Base-by-base conservation (phyloP, 2,888 invertebrate species). In the Leucoma salicis region DNA sequence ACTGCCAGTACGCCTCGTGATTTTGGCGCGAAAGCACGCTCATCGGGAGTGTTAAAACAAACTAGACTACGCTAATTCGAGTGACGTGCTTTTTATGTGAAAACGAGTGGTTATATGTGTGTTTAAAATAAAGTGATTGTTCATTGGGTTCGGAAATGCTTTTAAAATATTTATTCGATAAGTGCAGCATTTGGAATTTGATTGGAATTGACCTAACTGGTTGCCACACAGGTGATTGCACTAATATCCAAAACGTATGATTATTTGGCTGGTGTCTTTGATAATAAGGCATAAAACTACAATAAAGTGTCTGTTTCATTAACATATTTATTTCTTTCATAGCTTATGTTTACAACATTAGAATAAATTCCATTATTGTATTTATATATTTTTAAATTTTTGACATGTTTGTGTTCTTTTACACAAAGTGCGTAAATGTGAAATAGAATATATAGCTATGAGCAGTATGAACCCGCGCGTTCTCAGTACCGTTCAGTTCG, bases 11-110 rank as follows among this genome's bases (percentile, higher is more conserved):
- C 28, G 47, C 24, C 39, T 43, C 33, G 31, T 38, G 61, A 37
- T 13, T 38, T 57, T 42, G 54, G 8, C 29, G 52, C 35, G 61
- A 33, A 33, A 14, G 11, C 31, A 61, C 61, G 58, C 41, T 43
- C 16, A 31, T 29, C 16, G 15, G 13, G 28, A 42, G 36, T 57
- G 46, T 21, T 15, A 35, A 37, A 35, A 37, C 41, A 32, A 35
- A 49, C 42, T 35, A 52, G n/a, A n/a, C n/a, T n/a, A n/a, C n/a
- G n/a, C n/a, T n/a, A 52, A 33, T 40, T 50, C 25, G 31, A 36
- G 54, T 54, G 54, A 57, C 53, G 53, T 46, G 52, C 51, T 35
- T 61, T 39, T 46, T 43, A 57, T 43, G 57, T 54, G 54, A 44
- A 53, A 55, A 46, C 37, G 36, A 45, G 52, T 52, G 44, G 28